Conservation (phyloP, 1,140 invertebrate genomes). For the Helicoverpa armigera region DNA sequence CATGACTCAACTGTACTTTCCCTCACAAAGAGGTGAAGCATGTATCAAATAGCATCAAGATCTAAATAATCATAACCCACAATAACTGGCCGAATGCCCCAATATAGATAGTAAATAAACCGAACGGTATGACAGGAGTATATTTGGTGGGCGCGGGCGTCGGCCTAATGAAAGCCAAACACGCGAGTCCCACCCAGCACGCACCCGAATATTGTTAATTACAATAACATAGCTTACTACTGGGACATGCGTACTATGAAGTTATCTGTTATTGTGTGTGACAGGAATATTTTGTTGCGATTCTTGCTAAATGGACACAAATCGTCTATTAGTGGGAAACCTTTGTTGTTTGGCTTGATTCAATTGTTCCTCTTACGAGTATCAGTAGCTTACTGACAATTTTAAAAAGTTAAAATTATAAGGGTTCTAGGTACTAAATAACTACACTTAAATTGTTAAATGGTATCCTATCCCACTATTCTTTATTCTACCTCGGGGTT, state of each 20-base stretch:
- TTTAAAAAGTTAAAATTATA: no score
- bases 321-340: neutral
- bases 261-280: conserved; percentile 18
- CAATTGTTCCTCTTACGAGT: no score
- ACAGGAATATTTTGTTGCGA: conserved; percentile 23
- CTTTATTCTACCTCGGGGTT: neutral
- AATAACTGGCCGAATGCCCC: conserved; percentile 26
- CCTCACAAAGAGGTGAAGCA: neutral
- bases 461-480: neutral
- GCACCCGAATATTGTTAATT: conserved; percentile 68
- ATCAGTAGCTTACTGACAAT: no score
- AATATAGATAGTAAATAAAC: conserved; percentile 63
- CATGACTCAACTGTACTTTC: neutral
- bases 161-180: conserved; percentile 79
- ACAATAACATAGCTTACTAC: conserved; percentile 57
- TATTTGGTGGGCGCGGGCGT: conserved; percentile 72
- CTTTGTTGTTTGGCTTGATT: neutral
- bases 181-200: conserved; percentile 71
- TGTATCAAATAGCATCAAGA: neutral
- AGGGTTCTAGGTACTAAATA: no score
- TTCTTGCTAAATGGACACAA: neutral
- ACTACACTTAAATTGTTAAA: no score
- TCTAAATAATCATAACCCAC: conserved; percentile 29
- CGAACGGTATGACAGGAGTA: conserved; percentile 68
- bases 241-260: conserved; percentile 25